Evolutionary conservation across 2,797 vertebrate genomes (phyloP).

Genomic region (Bradypodion ventrale): DNA sequence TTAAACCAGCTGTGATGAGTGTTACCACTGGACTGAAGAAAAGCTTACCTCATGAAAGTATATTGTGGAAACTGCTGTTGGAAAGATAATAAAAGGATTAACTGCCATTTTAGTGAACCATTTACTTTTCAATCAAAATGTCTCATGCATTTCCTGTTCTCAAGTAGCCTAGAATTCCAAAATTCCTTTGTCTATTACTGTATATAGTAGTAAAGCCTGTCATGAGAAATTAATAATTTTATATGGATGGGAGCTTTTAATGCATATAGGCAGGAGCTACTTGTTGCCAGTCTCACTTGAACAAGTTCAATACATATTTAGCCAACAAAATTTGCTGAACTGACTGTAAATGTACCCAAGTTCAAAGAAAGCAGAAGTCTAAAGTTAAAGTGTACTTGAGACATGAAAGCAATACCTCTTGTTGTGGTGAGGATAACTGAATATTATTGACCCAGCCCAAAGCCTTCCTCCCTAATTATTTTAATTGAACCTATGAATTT

Average conservation of each 20-base stretch:
- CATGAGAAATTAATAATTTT: constrained; percentile 82
- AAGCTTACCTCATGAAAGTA: constrained; percentile 84
- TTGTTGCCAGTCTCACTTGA: constrained; percentile 42
- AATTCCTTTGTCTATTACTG: constrained; percentile 91
- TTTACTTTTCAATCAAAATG: constrained; percentile 91
- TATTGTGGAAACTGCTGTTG: constrained; percentile 88
- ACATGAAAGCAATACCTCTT: constrained; percentile 44
- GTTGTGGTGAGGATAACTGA: constrained; percentile 15
- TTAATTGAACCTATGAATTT: no score
- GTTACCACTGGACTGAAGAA: constrained; percentile 84
- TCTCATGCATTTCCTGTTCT: constrained; percentile 95
- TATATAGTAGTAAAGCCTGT: constrained; percentile 79
- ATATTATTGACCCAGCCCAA: constrained; percentile 27
- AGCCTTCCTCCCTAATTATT: no score
- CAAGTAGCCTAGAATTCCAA: constrained; percentile 86
- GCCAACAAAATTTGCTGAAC: constrained; percentile 44
- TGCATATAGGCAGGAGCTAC: constrained; percentile 52
- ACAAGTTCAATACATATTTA: constrained; percentile 48
- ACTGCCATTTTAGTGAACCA: constrained; percentile 85
- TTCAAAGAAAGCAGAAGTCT: constrained; percentile 57
- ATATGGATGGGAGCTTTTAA: constrained; percentile 70
- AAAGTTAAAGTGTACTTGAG: constrained; percentile 48
- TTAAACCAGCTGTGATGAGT: constrained; percentile 84
- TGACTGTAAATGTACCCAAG: constrained; percentile 33
- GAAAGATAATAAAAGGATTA: constrained; percentile 97